Base-by-base conservation (phyloP, 2,888 invertebrate species). In the Thera britannica region DNA sequence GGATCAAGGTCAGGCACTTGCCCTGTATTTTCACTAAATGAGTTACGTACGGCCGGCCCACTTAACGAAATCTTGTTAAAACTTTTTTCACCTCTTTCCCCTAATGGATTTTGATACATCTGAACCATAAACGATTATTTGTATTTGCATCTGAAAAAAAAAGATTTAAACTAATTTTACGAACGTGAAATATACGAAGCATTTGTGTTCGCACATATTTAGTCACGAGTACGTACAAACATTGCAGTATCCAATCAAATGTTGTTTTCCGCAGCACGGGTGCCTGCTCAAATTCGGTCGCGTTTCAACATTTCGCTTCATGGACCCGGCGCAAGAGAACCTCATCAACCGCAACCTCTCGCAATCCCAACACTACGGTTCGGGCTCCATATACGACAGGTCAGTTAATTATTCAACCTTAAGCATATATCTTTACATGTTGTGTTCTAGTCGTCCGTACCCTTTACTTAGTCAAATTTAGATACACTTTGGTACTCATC, bases 281-380 rank as follows among this genome's bases (percentile, higher is more conserved):
- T 96, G 96, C 78, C 95, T 97, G 74, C 96, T 97, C 68, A 97
- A 97, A 94, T 97, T 98, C 88, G 97, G 97, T 60, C 95, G 97
- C 76, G 96, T 97, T 79, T 97, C 97, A 80, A 97, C 97, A 52
- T 97, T 97, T 92, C 95, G 97, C 77, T 97, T 97, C 92, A 94
- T 97, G 79, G 97, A 98, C 89, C 97, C 97, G 38, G 95, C 96
- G 66, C 96, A 97, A 73, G 97, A 97, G 89, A 97, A 96, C 77
- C 94, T 97, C 76, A 96, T 96, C 79, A 95, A 97, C 84, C 94
- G 96, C 78, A 96, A 97, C 82, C 95, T 97, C 69, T 96, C 97
- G 58, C 96, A 96, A 77, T 96, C 95, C 51, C 94, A 95, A 75
- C 95, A 96, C 86, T 94, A 95, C 89, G 96, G 96, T 80, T 97